A percentile compares a stretch with the other conserved stretches of the same genome.
These are phyloP conservation scores for Pseudomugil gertrudae DNA, from an alignment of 2,797 vertebrate genomes.

Conservation along the genomic window DNA sequence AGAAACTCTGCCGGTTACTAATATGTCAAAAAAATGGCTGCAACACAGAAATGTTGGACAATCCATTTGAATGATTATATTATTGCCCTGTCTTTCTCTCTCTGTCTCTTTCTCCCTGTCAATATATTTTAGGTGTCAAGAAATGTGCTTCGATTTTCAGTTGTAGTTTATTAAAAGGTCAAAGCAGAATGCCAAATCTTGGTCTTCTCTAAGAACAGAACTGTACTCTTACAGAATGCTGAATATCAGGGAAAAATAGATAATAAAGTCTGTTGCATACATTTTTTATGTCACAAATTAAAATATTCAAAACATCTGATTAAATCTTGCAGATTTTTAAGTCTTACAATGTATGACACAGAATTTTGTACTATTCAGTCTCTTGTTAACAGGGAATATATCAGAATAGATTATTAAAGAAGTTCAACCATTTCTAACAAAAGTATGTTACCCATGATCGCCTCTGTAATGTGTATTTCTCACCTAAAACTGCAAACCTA, in stretches of 20 bases:
- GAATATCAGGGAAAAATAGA: neutral
- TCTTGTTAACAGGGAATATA: conserved; percentile 1
- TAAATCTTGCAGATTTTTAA: neutral
- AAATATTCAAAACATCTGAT: neutral
- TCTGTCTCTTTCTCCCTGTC: too few relatives aligned
- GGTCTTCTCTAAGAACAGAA: neutral
- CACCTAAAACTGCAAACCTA: neutral
- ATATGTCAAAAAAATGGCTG: neutral
- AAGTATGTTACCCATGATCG: neutral
- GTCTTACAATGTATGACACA: conserved; percentile 13
- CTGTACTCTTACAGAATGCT: neutral
- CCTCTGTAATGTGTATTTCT: neutral
- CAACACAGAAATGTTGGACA: neutral
- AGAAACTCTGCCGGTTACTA: neutral
- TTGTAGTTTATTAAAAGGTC: neutral
- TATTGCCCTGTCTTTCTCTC: neutral
- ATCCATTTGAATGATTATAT: neutral
- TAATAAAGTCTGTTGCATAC: neutral
- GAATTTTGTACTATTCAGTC: neutral
- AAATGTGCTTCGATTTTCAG: neutral
- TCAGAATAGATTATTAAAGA: neutral
- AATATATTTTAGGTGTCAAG: neutral
- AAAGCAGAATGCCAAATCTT: neutral
- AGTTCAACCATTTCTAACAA: neutral
- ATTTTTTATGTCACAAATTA: neutral